Evolutionary conservation across 2,888 invertebrate genomes (phyloP).

Genomic region (Microplitis manilae): DNA sequence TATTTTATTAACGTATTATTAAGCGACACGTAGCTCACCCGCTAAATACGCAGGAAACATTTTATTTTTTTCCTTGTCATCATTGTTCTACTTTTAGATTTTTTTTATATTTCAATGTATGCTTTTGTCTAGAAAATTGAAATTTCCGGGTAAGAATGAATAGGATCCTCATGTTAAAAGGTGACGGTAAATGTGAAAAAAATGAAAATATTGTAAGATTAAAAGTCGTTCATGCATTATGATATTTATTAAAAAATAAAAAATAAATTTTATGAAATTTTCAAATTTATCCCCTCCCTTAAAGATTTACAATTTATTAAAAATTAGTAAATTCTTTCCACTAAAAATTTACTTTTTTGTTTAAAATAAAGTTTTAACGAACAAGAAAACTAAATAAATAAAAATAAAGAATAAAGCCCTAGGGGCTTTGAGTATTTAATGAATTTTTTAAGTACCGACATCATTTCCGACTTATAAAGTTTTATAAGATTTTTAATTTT

Average conservation of each 20-base stretch:
- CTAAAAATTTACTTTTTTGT: background rate
- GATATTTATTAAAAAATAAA: background rate
- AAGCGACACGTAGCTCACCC: conserved; percentile 41
- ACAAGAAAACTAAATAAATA: background rate
- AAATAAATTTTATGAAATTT: no score
- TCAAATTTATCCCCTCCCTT: no score
- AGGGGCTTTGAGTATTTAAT: background rate
- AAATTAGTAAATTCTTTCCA: no score
- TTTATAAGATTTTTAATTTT: background rate
- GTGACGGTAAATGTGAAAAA: background rate
- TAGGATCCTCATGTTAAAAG: background rate
- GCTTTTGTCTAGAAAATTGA: conserved; percentile 6
- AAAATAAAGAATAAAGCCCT: background rate
- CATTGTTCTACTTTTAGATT: background rate
- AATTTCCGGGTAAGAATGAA: background rate
- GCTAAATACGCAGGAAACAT: conserved; percentile 10
- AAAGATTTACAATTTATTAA: no score
- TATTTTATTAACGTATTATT: conserved; percentile 37
- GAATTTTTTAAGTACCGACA: conserved; percentile 1
- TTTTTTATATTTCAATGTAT: background rate
- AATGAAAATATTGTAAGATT: background rate
- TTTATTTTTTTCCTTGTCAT: conserved; percentile 29
- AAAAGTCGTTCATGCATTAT: background rate
- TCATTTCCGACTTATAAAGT: background rate
- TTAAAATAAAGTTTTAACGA: background rate